Evolutionary conservation across 2,888 invertebrate species (phyloP).

Genomic region (Cheilosia scutellata): DNA sequence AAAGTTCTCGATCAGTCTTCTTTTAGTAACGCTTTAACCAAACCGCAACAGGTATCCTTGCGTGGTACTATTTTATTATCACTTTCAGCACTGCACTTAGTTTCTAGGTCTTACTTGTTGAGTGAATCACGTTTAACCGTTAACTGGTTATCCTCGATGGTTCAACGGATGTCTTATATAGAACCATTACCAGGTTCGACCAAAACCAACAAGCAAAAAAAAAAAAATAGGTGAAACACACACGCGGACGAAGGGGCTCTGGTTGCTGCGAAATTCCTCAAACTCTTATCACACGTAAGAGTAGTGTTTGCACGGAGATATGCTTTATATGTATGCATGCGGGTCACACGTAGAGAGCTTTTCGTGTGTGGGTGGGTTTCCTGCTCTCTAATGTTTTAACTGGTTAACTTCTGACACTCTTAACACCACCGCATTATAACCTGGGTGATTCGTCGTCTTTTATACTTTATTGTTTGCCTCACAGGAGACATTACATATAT

Average conservation of each 20-base stretch:
- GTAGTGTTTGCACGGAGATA: slow-evolving; percentile 2
- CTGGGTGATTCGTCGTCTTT: slow-evolving; percentile 43
- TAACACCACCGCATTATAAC: slow-evolving; percentile 52
- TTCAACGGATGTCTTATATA: slow-evolving; percentile 69
- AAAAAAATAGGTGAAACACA: slow-evolving; percentile 39
- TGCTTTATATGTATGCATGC: slow-evolving; percentile 14
- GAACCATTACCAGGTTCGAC: slow-evolving; percentile 31
- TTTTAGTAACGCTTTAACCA: slow-evolving; percentile 12
- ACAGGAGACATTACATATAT: not conserved
- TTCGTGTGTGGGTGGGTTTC: slow-evolving; percentile 6
- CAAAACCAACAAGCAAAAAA: slow-evolving; percentile 1
- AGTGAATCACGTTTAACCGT: slow-evolving; percentile 72
- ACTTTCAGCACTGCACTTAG: slow-evolving; percentile 43
- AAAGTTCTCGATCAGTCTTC: slow-evolving; percentile 34
- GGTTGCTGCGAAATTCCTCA: not conserved
- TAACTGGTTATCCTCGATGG: slow-evolving; percentile 72
- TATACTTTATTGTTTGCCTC: slow-evolving; percentile 31
- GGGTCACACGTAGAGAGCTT: slow-evolving; percentile 45
- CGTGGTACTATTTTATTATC: slow-evolving; percentile 20
- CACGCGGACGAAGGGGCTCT: slow-evolving; percentile 27
- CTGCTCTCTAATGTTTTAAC: slow-evolving; percentile 54
- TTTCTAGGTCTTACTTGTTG: slow-evolving; percentile 62
- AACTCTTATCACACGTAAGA: slow-evolving; percentile 28
- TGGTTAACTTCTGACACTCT: slow-evolving; percentile 61
- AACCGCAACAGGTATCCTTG: slow-evolving; percentile 59